Conservation (phyloP, 1,140 invertebrate species). For the Uloborus diversus region DNA sequence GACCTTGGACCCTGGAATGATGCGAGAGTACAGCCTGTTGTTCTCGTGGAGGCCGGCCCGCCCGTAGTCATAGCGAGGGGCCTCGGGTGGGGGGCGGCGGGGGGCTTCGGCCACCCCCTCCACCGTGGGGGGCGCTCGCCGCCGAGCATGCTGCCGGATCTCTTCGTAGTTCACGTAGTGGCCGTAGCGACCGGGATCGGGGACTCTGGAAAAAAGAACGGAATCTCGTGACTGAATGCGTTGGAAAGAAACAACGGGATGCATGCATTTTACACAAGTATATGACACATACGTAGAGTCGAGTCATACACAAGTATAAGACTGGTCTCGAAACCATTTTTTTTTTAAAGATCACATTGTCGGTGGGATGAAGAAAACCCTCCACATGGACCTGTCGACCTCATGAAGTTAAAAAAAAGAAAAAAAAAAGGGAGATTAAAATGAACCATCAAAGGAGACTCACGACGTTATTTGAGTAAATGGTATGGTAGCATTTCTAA, state of each 20-base stretch:
- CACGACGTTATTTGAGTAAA: too few species aligned
- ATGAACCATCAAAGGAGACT: too few species aligned
- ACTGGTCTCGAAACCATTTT: neutral
- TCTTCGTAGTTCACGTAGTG: conserved; percentile 87
- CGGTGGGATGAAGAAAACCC: neutral
- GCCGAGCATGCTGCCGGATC: conserved; percentile 78
- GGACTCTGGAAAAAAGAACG: neutral
- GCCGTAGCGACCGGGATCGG: conserved; percentile 72
- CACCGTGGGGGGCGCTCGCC: neutral
- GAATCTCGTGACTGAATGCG: neutral
- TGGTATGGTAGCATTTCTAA: too few species aligned
- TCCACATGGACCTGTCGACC: neutral
- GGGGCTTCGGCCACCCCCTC: too few species aligned
- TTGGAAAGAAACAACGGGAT: neutral
- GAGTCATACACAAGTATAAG: neutral
- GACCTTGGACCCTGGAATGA: conserved; percentile 45
- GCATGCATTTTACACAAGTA: neutral
- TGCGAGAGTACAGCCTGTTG: conserved; percentile 34
- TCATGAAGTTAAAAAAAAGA: too few species aligned
- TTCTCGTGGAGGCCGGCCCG: neutral
- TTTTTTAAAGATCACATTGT: neutral
- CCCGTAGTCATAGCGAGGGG: neutral
- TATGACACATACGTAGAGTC: neutral
- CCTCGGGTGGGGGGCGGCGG: neutral
- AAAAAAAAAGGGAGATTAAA: too few species aligned